Evolutionary conservation across 2,113 vertebrate species (phyloP).

Genomic region (Pseudonaja textilis): DNA sequence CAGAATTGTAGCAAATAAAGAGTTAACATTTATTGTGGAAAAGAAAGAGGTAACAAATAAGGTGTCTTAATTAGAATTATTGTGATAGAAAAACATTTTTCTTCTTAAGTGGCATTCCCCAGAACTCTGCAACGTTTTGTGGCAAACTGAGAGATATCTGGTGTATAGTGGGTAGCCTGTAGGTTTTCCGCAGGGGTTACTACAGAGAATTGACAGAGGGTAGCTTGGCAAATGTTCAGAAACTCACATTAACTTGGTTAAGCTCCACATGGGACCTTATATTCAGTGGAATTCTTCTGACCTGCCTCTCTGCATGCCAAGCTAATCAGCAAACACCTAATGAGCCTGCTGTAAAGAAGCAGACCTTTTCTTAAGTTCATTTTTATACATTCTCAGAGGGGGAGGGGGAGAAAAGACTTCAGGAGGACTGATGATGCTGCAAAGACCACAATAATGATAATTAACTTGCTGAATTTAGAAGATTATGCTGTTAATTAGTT

Average conservation of each 20-base stretch:
- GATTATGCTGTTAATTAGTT: conserved; percentile 99
- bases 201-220: conserved; percentile 82
- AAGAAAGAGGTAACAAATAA: background rate
- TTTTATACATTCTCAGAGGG: conserved; percentile 84
- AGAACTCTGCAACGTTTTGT: conserved; percentile 25
- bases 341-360: conserved; percentile 92
- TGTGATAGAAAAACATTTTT: background rate
- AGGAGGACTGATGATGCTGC: conserved; percentile 99
- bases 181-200: conserved; percentile 75
- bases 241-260: conserved; percentile 81
- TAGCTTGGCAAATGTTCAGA: conserved; percentile 88
- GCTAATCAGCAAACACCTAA: conserved; percentile 99
- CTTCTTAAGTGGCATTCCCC: conserved; percentile 8
- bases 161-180: conserved; percentile 73
- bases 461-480: conserved; percentile 99
- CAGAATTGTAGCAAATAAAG: background rate
- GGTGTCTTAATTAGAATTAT: background rate
- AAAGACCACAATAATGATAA: conserved; percentile 99
- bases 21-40: background rate
- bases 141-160: conserved; percentile 79
- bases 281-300: conserved; percentile 98
- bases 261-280: conserved; percentile 92
- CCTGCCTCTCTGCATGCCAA: conserved; percentile 81
- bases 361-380: conserved; percentile 84
- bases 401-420: conserved; percentile 88